Evolutionary conservation across 1,140 invertebrate genomes (phyloP).

Genomic region (Drosophila oshimai): DNA sequence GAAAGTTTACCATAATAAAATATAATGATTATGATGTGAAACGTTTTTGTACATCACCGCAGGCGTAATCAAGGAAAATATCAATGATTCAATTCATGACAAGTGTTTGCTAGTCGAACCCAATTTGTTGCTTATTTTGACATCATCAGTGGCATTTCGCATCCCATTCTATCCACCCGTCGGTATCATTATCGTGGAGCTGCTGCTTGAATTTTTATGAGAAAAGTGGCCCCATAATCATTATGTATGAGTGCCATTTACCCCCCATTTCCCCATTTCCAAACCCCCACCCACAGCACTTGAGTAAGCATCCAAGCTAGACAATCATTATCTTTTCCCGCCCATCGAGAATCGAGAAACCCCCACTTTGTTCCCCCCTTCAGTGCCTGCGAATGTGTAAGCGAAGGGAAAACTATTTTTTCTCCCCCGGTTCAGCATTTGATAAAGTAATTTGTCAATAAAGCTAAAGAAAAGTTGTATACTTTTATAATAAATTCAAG

Average conservation of each 20-base stretch:
- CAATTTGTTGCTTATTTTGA: conserved; percentile 76
- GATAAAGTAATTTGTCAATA: conserved; percentile 68
- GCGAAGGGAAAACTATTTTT: conserved; percentile 42
- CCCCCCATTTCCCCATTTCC: conserved; percentile 1
- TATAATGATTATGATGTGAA: conserved; percentile 70
- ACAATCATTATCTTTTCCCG: conserved; percentile 61
- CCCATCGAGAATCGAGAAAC: conserved; percentile 22
- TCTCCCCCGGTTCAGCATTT: conserved; percentile 14
- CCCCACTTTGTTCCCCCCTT: not conserved
- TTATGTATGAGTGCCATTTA: conserved; percentile 71
- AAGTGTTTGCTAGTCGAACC: conserved; percentile 59
- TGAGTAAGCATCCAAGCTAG: conserved; percentile 26
- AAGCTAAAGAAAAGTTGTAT: conserved; percentile 19
- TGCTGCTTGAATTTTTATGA: conserved; percentile 77
- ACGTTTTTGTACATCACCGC: conserved; percentile 17
- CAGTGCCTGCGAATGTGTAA: not conserved
- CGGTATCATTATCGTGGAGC: conserved; percentile 48
- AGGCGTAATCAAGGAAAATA: conserved; percentile 60
- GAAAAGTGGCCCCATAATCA: conserved; percentile 76
- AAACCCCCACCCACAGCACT: conserved; percentile 10
- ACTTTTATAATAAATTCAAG: not conserved
- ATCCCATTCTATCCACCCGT: conserved; percentile 23
- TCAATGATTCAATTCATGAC: conserved; percentile 74
- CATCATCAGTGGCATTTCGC: conserved; percentile 52
- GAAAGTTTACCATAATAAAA: conserved; percentile 63